phyloP scores from a whole-genome alignment of 2,888 invertebrate genomes.

The Dorcus hopei region DNA sequence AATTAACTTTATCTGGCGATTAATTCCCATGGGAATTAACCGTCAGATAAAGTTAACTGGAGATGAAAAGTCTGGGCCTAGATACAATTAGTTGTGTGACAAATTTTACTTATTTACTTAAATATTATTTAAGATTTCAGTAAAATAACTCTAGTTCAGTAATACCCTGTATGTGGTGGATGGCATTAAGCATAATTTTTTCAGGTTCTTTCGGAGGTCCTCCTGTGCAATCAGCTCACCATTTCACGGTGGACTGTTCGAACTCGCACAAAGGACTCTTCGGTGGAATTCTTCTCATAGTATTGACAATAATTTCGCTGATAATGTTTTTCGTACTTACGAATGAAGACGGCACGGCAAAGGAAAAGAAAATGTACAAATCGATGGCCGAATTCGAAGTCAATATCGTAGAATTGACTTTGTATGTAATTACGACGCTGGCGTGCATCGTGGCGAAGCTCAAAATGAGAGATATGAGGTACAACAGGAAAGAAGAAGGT shows the following conservation, averaged over 20 bases:
- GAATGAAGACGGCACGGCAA: slow-evolving; percentile 44
- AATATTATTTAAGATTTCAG: too few species aligned
- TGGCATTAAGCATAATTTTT: not conserved
- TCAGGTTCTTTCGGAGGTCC: slow-evolving; percentile 10
- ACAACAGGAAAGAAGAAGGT: slow-evolving; percentile 60
- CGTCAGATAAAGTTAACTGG: too few species aligned
- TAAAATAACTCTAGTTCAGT: too few species aligned
- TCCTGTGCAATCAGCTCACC: slow-evolving; percentile 64
- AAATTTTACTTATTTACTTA: too few species aligned
- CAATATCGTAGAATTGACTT: slow-evolving; percentile 70
- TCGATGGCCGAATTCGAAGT: slow-evolving; percentile 70
- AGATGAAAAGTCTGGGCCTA: too few species aligned
- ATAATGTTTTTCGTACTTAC: slow-evolving; percentile 88
- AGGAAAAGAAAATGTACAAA: slow-evolving; percentile 53
- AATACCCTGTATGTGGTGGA: too few species aligned
- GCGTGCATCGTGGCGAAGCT: slow-evolving; percentile 64
- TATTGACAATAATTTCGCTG: slow-evolving; percentile 74
- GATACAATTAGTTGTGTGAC: too few species aligned
- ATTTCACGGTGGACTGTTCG: slow-evolving; percentile 89
- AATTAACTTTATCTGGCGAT: too few species aligned
- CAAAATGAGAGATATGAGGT: slow-evolving; percentile 67
- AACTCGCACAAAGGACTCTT: slow-evolving; percentile 89
- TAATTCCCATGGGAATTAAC: too few species aligned
- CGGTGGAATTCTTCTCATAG: slow-evolving; percentile 73
- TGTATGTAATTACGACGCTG: slow-evolving; percentile 66